Percentiles rank a stretch among this genome's conserved stretches.
Conservation (phyloP, 2,888 invertebrate genomes). For the Galeruca laticollis region DNA sequence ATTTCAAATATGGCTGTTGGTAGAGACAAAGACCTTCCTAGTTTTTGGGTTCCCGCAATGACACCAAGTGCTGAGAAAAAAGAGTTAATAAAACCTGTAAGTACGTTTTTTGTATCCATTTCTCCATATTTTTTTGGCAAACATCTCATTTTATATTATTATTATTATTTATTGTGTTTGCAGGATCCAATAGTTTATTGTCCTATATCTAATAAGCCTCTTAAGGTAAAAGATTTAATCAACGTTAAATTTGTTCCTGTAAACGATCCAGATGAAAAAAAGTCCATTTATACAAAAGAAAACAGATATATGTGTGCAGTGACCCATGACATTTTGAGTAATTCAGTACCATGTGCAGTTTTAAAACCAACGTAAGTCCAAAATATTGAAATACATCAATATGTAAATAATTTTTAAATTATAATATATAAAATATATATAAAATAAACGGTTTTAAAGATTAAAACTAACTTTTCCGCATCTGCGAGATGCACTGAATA, state of each 20-base stretch:
- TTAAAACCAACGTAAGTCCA: conserved; percentile 84
- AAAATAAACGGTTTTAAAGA: too few relatives aligned
- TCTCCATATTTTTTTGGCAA: not conserved
- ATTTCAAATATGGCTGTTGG: conserved; percentile 82
- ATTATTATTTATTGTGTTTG: conserved; percentile 22
- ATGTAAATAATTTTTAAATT: conserved; percentile 5
- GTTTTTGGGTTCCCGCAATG: conserved; percentile 97
- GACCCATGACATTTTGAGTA: conserved; percentile 94
- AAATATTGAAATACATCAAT: not conserved
- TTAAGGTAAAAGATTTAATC: conserved; percentile 93
- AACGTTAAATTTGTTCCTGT: conserved; percentile 93
- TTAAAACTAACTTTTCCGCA: too few relatives aligned
- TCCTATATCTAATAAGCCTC: conserved; percentile 85
- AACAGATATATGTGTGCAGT: conserved; percentile 98
- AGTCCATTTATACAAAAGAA: conserved; percentile 87
- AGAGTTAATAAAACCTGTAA: conserved; percentile 81
- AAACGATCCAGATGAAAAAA: conserved; percentile 88
- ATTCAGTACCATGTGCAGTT: conserved; percentile 94
- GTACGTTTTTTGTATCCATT: conserved; percentile 46
- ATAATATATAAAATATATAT: too few relatives aligned
- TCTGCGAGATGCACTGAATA: too few relatives aligned
- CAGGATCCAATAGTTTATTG: conserved; percentile 81
- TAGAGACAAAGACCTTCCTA: conserved; percentile 86
- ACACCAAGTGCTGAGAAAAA: conserved; percentile 83
- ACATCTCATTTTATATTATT: conserved; percentile 1